phyloP scores from a whole-genome alignment of 2,888 invertebrate genomes.

The Ophion ellenae region DNA sequence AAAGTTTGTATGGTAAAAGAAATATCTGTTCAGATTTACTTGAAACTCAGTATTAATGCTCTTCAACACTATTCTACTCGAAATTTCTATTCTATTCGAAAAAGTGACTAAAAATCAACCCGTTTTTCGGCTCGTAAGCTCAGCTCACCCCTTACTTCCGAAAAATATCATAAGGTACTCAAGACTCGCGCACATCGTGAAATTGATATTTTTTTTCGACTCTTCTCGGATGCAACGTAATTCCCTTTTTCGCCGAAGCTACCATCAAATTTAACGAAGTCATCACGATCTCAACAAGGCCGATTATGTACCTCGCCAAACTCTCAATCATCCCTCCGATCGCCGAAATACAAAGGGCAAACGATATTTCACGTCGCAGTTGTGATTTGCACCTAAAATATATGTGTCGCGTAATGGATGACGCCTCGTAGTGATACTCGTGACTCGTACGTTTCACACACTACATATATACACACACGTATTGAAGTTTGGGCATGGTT shows the following conservation, averaged over 20 bases:
- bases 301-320: constrained; percentile 29
- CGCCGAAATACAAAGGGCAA: constrained; percentile 44
- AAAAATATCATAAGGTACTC: too few species aligned
- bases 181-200: too few species aligned
- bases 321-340: constrained; percentile 54
- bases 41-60: too few species aligned
- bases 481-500: constrained; percentile 35
- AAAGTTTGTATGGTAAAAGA: too few species aligned
- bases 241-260: background rate
- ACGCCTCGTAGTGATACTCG: constrained; percentile 39
- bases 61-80: too few species aligned
- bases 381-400: constrained; percentile 54
- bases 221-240: background rate
- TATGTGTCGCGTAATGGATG: constrained; percentile 45
- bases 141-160: too few species aligned
- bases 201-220: too few species aligned
- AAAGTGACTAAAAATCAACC: too few species aligned
- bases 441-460: constrained; percentile 20
- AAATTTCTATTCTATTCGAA: too few species aligned
- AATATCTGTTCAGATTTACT: too few species aligned
- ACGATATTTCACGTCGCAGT: constrained; percentile 61
- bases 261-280: constrained; percentile 7
- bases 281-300: constrained; percentile 21
- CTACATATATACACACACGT: constrained; percentile 17
- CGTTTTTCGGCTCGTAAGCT: too few species aligned